Evolutionary conservation across 2,797 vertebrate species (phyloP).

Genomic region (Manis crassicaudata): DNA sequence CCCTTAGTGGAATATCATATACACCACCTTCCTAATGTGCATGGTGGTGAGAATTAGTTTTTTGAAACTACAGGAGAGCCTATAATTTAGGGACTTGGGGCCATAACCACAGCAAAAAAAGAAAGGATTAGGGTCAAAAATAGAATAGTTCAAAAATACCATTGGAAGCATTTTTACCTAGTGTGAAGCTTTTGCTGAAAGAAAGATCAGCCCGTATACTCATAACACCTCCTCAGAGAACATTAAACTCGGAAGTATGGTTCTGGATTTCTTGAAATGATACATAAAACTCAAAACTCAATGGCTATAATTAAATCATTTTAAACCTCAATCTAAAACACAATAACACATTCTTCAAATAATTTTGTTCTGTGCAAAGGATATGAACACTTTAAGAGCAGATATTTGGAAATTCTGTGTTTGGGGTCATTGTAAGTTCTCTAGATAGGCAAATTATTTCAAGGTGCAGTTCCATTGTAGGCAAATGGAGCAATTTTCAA

Average conservation of each 20-base stretch:
- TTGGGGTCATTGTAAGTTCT: background rate
- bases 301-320: constrained; percentile 62
- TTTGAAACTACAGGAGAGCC: constrained; percentile 61
- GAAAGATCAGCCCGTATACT: constrained; percentile 41
- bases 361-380: background rate
- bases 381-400: background rate
- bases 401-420: background rate
- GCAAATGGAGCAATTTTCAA: constrained; percentile 49
- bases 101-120: constrained; percentile 68
- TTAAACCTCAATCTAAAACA: constrained; percentile 43
- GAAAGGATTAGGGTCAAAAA: constrained; percentile 71
- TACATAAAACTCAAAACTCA: constrained; percentile 36
- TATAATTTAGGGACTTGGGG: constrained; percentile 67
- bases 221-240: constrained; percentile 56
- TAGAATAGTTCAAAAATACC: constrained; percentile 68
- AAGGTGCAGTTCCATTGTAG: background rate
- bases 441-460: background rate
- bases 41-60: constrained; percentile 52
- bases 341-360: constrained; percentile 17
- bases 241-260: constrained; percentile 36
- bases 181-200: constrained; percentile 51
- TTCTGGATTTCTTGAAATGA: constrained; percentile 59
- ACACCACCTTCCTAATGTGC: constrained; percentile 56
- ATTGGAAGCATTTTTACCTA: constrained; percentile 51
- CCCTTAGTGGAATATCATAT: constrained; percentile 63